Evolutionary conservation across 2,113 vertebrate genomes (phyloP), one percentile per base, ranked within the genome.

Genomic region (Phylloscopus whistleri): DNA sequence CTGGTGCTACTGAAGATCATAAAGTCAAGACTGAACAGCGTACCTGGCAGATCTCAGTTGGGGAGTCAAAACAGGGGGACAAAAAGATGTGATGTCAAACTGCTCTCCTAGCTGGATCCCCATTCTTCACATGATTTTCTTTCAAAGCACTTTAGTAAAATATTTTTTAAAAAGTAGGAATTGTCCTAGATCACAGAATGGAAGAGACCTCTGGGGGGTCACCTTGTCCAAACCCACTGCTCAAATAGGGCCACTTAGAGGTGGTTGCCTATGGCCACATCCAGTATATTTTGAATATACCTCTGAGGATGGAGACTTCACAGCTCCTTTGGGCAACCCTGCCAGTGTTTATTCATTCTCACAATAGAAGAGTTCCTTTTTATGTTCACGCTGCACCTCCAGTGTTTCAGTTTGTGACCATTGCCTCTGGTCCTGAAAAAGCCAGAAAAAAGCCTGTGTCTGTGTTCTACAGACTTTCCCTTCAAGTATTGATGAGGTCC

Each of bases 361-460:
- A 51, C 4, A 35, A 62, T 1, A 51, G 7, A 75, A 44, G 3
- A 28, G 10, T 11, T 48, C 14, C 6, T 58, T 66, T 18, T 60
- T 5, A 20, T 37, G 24, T 44, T 68, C 58, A 72, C 8, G 27
- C 0, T 0, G 31, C 17, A 74, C 6, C 18, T 68, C 11, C 44
- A 39, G 10, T 67, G 18, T 69, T 73, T 77, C 46, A 16, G 20
- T 56, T 62, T 78, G 16, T 53, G 31, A 17, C 16, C 39, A 4
- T 6, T 49, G n/a, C 11, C 52, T 78, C 51, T 52, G 12, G 4
- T 77, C 22, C 70, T 63, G 28, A 41, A 41, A 41, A 41, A 41
- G 41, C 28, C 26, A 33, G 8, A 27, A 78, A 87, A 87, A 43
- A 87, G 28, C 19, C 33, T 52, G 10, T 19, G 17, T 74, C 41